Evolutionary conservation across 2,113 vertebrate species (phyloP).

Genomic region (Corynorhinus townsendii): DNA sequence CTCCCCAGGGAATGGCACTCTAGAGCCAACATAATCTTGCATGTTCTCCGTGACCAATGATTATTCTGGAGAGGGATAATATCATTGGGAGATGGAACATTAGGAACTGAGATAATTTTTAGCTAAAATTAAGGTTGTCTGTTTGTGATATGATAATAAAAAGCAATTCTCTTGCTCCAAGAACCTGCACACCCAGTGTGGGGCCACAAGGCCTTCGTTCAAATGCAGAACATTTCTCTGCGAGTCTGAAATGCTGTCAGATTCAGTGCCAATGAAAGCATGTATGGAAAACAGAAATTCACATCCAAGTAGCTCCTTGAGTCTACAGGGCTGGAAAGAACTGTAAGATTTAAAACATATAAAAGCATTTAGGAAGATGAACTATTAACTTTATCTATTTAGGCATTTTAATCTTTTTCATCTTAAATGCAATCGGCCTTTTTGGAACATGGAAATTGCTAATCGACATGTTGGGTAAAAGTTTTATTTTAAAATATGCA

Average conservation of each 20-base stretch:
- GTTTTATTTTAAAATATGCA: constrained; percentile 77
- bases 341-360: constrained; percentile 72
- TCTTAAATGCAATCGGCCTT: constrained; percentile 80
- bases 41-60: constrained; percentile 49
- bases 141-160: constrained; percentile 26
- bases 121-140: constrained; percentile 59
- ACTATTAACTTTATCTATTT: constrained; percentile 80
- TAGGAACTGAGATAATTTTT: constrained; percentile 64
- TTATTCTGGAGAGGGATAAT: constrained; percentile 48
- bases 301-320: constrained; percentile 51
- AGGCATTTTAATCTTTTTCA: constrained; percentile 82
- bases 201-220: neutral
- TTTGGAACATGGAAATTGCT: constrained; percentile 81
- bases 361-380: constrained; percentile 80
- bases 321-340: constrained; percentile 56
- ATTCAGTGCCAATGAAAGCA: constrained; percentile 4
- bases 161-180: neutral
- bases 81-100: constrained; percentile 56
- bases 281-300: constrained; percentile 32
- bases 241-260: neutral
- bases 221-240: neutral
- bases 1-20: constrained; percentile 25
- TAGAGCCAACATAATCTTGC: constrained; percentile 46
- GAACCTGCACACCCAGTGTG: neutral
- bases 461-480: constrained; percentile 80